These are phyloP conservation scores for Nasonia longicornis DNA, from an alignment of 1,140 invertebrate genomes.

Conservation along the genomic window DNA sequence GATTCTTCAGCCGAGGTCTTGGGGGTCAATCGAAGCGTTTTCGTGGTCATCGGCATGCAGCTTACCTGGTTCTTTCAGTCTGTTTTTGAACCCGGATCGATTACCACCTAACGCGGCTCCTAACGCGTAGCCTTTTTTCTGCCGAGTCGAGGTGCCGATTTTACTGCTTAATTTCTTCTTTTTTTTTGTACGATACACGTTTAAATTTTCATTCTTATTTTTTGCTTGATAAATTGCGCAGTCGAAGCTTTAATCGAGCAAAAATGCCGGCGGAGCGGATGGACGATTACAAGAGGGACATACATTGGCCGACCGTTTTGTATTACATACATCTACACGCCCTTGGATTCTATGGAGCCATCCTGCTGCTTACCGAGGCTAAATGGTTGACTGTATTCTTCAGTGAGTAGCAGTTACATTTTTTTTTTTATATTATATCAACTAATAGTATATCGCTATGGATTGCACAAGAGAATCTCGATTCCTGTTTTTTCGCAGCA, in stretches of 20 bases:
- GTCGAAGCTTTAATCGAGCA: not conserved
- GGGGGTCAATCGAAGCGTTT: conserved; percentile 54
- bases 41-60: conserved; percentile 27
- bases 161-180: not conserved
- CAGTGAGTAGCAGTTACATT: conserved; percentile 65
- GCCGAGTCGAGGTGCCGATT: too few relatives aligned
- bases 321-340: conserved; percentile 78
- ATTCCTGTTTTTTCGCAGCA: too few relatives aligned
- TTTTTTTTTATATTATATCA: not conserved
- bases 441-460: too few relatives aligned
- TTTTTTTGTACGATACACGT: not conserved
- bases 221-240: not conserved
- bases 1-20: conserved; percentile 53
- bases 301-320: conserved; percentile 74
- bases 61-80: conserved; percentile 18
- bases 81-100: conserved; percentile 29
- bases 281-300: conserved; percentile 42
- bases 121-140: too few relatives aligned
- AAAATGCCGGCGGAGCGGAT: conserved; percentile 48
- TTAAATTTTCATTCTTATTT: not conserved
- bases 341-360: conserved; percentile 73
- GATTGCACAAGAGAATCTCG: too few relatives aligned
- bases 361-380: conserved; percentile 72
- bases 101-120: conserved; percentile 13
- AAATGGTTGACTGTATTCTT: conserved; percentile 74